Conservation (phyloP, 2,888 invertebrate species). For the Caenorhabditis zanzibari region DNA sequence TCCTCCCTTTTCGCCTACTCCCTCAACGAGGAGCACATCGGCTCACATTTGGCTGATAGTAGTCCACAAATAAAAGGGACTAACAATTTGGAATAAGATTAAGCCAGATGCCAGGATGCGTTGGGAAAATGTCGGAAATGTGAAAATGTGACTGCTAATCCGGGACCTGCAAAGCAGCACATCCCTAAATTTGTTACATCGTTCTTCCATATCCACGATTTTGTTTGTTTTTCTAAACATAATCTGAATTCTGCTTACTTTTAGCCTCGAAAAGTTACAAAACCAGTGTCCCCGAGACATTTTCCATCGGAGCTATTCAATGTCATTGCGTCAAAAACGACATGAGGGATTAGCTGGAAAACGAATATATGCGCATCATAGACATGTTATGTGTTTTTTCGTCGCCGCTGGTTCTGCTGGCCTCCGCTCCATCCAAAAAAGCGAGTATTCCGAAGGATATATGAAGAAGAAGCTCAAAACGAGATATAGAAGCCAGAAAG, state of each 20-base stretch:
- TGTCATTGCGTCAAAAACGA: slow-evolving; percentile 62
- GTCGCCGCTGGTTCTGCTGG: slow-evolving; percentile 36
- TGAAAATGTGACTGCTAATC: slow-evolving; percentile 44
- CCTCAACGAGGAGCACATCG: slow-evolving; percentile 1
- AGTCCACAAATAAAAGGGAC: slow-evolving; percentile 42
- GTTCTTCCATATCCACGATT: slow-evolving; percentile 1
- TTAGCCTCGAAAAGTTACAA: slow-evolving; percentile 38
- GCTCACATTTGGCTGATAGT: slow-evolving; percentile 35
- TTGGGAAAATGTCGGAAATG: slow-evolving; percentile 44
- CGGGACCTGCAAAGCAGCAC: slow-evolving; percentile 11
- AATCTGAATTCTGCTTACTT: not conserved
- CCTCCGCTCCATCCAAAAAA: slow-evolving; percentile 29
- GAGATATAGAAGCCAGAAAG: slow-evolving; percentile 25
- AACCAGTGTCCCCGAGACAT: slow-evolving; percentile 24
- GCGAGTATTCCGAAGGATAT: slow-evolving; percentile 55
- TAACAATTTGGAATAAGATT: slow-evolving; percentile 58
- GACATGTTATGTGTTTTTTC: slow-evolving; percentile 65
- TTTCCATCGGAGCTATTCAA: slow-evolving; percentile 37
- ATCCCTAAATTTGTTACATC: slow-evolving; percentile 34
- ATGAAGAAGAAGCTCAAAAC: slow-evolving; percentile 60
- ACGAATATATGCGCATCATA: slow-evolving; percentile 65
- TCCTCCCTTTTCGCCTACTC: not conserved
- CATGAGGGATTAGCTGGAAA: slow-evolving; percentile 64
- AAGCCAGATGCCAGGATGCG: slow-evolving; percentile 43
- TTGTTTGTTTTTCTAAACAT: not conserved